phyloP scores from a whole-genome alignment of 2,797 vertebrate genomes.

The Spondyliosoma cantharus region DNA sequence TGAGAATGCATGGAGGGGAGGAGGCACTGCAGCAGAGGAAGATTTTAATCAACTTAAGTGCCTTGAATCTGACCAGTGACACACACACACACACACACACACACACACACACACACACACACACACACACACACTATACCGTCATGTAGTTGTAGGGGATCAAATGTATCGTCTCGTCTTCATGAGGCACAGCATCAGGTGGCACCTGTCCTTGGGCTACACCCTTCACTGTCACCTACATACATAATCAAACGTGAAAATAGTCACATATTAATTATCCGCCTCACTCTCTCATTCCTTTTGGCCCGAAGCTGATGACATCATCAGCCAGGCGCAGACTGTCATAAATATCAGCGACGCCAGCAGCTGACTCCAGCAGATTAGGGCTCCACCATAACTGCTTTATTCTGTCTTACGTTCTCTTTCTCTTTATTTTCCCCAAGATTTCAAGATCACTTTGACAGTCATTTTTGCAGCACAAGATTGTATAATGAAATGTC shows the following conservation, averaged over 20 bases:
- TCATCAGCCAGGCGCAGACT: neutral
- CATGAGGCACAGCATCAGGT: neutral
- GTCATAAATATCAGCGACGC: neutral
- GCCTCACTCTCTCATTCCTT: neutral
- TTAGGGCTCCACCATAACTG: too few species aligned
- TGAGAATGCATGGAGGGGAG: neutral
- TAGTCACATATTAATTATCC: neutral
- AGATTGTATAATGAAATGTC: too few species aligned
- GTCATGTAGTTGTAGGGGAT: neutral
- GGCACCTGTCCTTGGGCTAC: neutral
- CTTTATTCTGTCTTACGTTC: neutral
- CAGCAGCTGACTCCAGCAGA: neutral
- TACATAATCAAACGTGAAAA: neutral
- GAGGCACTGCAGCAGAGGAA: slow-evolving; percentile 54
- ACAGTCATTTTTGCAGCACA: too few species aligned
- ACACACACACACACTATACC: neutral
- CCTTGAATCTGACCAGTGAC: slow-evolving; percentile 60
- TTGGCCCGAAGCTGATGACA: neutral
- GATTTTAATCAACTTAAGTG: slow-evolving; percentile 75
- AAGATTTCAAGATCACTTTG: neutral
- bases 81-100: slow-evolving; percentile 26
- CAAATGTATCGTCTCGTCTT: slow-evolving; percentile 7
- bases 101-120: slow-evolving; percentile 4
- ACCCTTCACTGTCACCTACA: neutral
- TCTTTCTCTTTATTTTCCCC: neutral